Evolutionary conservation across 2,113 vertebrate genomes (phyloP), one percentile per base, ranked within the genome.

Genomic region (Asarcornis scutulata): DNA sequence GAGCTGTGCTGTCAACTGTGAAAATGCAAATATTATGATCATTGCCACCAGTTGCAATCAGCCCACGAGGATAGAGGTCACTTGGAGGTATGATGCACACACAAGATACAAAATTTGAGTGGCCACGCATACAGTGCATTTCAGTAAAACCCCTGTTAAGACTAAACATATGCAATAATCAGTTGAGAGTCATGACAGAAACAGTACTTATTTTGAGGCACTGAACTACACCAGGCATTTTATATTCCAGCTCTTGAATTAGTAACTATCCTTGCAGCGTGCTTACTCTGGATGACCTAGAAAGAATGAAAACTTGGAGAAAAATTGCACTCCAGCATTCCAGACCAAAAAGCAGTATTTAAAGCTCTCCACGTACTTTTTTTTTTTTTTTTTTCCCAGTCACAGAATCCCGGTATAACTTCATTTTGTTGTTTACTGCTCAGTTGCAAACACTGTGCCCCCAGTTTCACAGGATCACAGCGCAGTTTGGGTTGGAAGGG

Each of bases 1-100:
- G 99, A 92, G 98, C 95, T 32, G 98, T 62, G 80, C 68, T 98
- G 80, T 99, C 99, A 97, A 99, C 71, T 55, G 99, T 98, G 95
- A 99, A 99, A 92, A 99, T 96, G 95, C 99, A 99, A 94, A 99
- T 99, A 96, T 98, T 99, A 87, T 99, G 98, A 96, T 99, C 99
- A 91, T 99, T 99, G 91, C 99, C 99, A 81, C 99, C 99, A 11
- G 99, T 99, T 81, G 99, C 99, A 69, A 99, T 98, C 58, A 99
- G 98, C 87, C 99, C 99, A 93, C 97, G 97, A 66, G 99, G 99
- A 89, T 99, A 98, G 15, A 97, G 97, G 10, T 99, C 99, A 96
- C 97, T 99, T 89, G 99, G 98, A 71, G 98, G 98, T 88, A 99
- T 99, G 96, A 99, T 93, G 96, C 99, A 99, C 27, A 99, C 99